Evolutionary conservation across 2,888 invertebrate species (phyloP).

Genomic region (Melanostoma scalare): DNA sequence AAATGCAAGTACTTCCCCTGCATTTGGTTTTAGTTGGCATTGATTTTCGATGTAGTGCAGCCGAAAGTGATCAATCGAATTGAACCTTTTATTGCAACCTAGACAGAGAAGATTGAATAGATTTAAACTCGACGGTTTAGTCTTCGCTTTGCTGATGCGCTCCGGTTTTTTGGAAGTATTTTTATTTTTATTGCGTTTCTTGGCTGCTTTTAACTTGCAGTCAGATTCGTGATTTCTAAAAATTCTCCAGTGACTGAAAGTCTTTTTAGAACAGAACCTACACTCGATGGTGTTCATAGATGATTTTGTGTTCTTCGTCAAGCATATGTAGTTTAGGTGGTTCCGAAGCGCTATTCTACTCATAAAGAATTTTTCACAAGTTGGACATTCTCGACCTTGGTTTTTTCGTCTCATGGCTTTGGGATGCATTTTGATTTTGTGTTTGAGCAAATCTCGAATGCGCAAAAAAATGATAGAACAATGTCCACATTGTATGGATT

Average conservation of each 20-base stretch:
- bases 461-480: constrained; percentile 51
- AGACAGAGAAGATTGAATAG: constrained; percentile 74
- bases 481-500: constrained; percentile 54
- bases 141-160: constrained; percentile 12
- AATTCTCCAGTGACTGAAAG: constrained; percentile 79
- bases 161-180: background rate
- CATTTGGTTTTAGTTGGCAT: constrained; percentile 58
- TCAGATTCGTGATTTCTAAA: constrained; percentile 77
- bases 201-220: constrained; percentile 63
- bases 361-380: constrained; percentile 77
- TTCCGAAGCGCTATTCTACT: constrained; percentile 79
- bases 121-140: constrained; percentile 10
- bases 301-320: constrained; percentile 70
- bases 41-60: constrained; percentile 56
- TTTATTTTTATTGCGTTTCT: too few species aligned
- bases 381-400: constrained; percentile 75
- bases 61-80: constrained; percentile 66
- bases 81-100: constrained; percentile 70
- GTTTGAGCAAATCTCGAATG: constrained; percentile 74
- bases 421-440: constrained; percentile 74
- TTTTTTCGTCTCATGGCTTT: constrained; percentile 38
- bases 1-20: constrained; percentile 57
- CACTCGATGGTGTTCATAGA: constrained; percentile 76
- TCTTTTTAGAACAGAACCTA: constrained; percentile 76
- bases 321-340: constrained; percentile 79